Base-by-base conservation (phyloP, 2,113 vertebrate genomes). In the Triplophysa siluroides region DNA sequence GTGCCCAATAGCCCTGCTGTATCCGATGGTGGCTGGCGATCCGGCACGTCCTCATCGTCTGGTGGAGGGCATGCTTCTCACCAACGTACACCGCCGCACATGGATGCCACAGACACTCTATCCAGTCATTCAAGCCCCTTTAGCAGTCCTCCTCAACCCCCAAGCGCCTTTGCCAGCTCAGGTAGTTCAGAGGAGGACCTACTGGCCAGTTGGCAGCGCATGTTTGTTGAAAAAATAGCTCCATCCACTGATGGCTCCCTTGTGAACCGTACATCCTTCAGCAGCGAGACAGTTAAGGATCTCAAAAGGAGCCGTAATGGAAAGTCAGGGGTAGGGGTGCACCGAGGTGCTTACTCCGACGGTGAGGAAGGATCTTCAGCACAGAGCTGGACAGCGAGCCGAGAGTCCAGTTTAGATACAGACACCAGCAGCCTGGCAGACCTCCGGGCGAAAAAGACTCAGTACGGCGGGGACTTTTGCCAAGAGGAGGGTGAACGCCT, bases 121-220 rank as follows among this genome's bases (percentile, higher is more conserved):
- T 96, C 95, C 63, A 92, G 92, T 19, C 94, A 95, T 86, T 96
- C 95, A 79, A 96, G 95, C 88, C 95, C 95, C 0, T 93, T 93
- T 90, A 93, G 91, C 88, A 93, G 93, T 85, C 95, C 84, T 3
- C 94, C 92, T 0, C 89, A 94, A 45, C 88, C 92, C 0, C 94
- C 91, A 60, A 96, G 95, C n/a, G 88, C 94, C 69, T 94, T 93
- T 0, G 92, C 95, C 56, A 96, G 95, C 89, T 96, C 96, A 0
- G 93, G 93, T 79, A 96, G 95, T 89, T 98, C 96, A 0, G 97
- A 98, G 85, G 97, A 98, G 81, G 98, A 99, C 84, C 88, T 99
- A 21, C 87, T 99, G 38, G 93, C 95, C 78, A 98, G 95, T 90
- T 99, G 97, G 97, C 97, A 98, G 88, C 93, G 96, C 1, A 95